Percentiles rank a stretch among this genome's conserved stretches.
Conservation (phyloP, 1,140 invertebrate species). For the Megalopta genalis region DNA sequence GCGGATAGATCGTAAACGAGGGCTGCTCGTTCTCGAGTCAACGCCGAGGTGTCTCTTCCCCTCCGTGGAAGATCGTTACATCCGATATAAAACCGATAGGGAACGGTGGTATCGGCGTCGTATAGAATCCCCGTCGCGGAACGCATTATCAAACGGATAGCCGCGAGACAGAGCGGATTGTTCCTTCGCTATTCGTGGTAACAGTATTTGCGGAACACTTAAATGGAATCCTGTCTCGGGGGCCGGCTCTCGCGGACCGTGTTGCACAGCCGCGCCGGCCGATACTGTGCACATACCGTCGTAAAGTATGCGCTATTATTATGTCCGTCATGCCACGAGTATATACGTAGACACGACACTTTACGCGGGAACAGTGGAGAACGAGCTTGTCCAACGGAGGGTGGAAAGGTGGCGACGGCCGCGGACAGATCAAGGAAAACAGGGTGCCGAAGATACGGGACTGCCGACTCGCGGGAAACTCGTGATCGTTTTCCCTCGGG, state of each 20-base stretch:
- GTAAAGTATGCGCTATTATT: conserved; percentile 61
- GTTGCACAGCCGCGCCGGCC: conserved; percentile 9
- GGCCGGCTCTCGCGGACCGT: conserved; percentile 22
- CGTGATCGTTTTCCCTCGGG: no score
- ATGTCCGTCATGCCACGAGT: conserved; percentile 44
- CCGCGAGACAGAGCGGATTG: conserved; percentile 50
- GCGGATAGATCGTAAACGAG: neutral
- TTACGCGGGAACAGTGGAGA: conserved; percentile 27
- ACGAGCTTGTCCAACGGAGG: neutral
- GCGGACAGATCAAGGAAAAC: neutral
- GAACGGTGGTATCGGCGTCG: conserved; percentile 42
- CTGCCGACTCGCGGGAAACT: neutral
- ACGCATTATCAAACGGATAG: conserved; percentile 55
- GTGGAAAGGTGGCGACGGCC: neutral
- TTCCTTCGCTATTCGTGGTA: conserved; percentile 58
- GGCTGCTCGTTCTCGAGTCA: neutral
- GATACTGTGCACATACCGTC: conserved; percentile 48
- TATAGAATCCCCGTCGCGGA: conserved; percentile 39
- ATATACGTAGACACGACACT: conserved; percentile 45
- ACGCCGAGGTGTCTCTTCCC: neutral
- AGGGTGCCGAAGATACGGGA: neutral
- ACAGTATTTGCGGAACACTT: conserved; percentile 69
- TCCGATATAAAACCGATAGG: conserved; percentile 58
- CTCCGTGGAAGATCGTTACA: conserved; percentile 31
- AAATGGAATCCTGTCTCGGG: conserved; percentile 55